A percentile compares a stretch with the other conserved stretches of the same genome.
phyloP scores from a whole-genome alignment of 2,888 invertebrate genomes.

The Pherbina coryleti region DNA sequence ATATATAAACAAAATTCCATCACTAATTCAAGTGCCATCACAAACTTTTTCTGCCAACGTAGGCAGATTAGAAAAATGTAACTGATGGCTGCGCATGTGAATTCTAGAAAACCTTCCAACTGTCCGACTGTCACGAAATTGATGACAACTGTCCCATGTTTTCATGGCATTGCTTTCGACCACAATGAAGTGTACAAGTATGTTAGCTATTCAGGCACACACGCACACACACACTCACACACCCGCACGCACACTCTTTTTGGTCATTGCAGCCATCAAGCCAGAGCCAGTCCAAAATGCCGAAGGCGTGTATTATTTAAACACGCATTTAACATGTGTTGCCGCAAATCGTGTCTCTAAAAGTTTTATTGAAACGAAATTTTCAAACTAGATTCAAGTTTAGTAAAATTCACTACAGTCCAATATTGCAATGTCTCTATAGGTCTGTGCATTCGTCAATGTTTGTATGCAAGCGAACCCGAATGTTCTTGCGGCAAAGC shows the following conservation, averaged over 20 bases:
- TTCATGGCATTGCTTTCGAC: neutral
- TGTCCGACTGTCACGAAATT: neutral
- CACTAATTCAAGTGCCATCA: no score
- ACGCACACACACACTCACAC: neutral
- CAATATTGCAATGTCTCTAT: neutral
- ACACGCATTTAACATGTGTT: conserved; percentile 31
- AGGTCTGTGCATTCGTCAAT: neutral
- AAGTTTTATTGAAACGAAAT: conserved; percentile 14
- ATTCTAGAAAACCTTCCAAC: neutral
- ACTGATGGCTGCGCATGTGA: no score
- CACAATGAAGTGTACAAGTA: neutral
- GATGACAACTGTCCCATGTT: neutral
- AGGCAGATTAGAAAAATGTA: no score
- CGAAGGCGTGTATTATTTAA: neutral
- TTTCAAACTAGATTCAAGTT: neutral
- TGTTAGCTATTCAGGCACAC: neutral
- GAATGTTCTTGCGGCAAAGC: neutral
- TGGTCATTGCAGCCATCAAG: neutral
- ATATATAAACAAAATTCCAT: no score
- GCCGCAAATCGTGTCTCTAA: conserved; percentile 29
- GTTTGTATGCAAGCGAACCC: neutral
- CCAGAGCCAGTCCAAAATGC: neutral
- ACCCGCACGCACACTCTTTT: neutral
- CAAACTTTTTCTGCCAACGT: no score
- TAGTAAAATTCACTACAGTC: neutral